A percentile compares a stretch with the other conserved stretches of the same genome.
phyloP scores from a whole-genome alignment of 2,113 vertebrate species.

The Coregonus clupeaformis region DNA sequence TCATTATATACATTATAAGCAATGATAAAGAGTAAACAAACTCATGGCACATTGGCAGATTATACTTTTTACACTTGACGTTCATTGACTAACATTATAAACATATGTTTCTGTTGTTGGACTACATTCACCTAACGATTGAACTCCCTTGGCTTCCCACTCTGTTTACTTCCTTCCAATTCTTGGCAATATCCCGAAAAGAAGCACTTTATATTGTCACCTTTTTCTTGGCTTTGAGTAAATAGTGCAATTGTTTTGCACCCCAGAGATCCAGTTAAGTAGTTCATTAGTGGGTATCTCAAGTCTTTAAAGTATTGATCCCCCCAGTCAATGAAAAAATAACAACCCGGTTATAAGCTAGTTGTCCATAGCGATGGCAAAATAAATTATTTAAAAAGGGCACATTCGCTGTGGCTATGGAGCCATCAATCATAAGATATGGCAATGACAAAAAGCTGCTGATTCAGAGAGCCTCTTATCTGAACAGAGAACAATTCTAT shows the following conservation, averaged over 20 bases:
- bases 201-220: conserved; percentile 49
- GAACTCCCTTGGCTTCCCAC: not conserved
- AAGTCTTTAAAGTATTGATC: conserved; percentile 95
- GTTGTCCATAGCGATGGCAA: conserved; percentile 94
- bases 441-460: conserved; percentile 92
- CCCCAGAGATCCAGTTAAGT: conserved; percentile 75
- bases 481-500: conserved; percentile 93
- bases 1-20: not conserved
- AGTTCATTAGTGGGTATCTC: conserved; percentile 80
- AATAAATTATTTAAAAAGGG: conserved; percentile 99
- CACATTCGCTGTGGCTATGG: conserved; percentile 95
- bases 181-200: conserved; percentile 29
- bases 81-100: no score
- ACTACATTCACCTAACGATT: not conserved
- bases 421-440: conserved; percentile 99
- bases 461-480: conserved; percentile 74
- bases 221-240: conserved; percentile 50
- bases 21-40: not conserved
- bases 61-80: no score
- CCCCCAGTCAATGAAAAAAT: conserved; percentile 96
- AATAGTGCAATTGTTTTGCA: conserved; percentile 68
- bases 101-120: no score
- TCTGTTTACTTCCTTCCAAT: not conserved
- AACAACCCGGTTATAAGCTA: conserved; percentile 98
- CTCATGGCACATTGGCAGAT: no score